Conservation (phyloP, 2,888 invertebrate genomes). For the Ametastegia equiseti region DNA sequence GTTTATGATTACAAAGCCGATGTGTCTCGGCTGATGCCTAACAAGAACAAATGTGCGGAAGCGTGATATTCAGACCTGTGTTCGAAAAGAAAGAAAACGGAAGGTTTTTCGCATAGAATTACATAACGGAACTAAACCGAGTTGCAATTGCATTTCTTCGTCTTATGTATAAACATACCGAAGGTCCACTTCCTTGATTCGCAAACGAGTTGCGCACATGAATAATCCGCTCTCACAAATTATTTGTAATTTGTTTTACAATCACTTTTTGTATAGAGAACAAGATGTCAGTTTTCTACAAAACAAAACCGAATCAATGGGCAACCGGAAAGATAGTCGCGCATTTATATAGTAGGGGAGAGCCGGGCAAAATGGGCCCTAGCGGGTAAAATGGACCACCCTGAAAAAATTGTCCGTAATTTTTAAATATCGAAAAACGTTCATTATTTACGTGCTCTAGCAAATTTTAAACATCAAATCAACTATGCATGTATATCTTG, state of each 20-base stretch:
- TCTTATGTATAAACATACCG: not conserved
- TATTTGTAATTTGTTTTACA: not conserved
- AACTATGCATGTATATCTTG: too few relatives aligned
- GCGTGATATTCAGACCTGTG: constrained; percentile 8
- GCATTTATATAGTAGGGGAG: too few relatives aligned
- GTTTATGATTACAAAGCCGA: not conserved
- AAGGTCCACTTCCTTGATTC: constrained; percentile 1
- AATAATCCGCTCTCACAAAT: not conserved
- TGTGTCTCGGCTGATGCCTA: not conserved
- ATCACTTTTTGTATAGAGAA: too few relatives aligned
- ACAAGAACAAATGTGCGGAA: not conserved
- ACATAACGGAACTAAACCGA: not conserved
- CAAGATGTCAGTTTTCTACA: too few relatives aligned
- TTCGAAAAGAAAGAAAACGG: not conserved
- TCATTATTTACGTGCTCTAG: too few relatives aligned
- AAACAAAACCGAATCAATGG: too few relatives aligned
- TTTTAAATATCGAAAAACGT: too few relatives aligned
- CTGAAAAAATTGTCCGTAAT: too few relatives aligned
- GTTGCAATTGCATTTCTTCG: not conserved
- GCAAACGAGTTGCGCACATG: not conserved
- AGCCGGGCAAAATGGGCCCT: too few relatives aligned
- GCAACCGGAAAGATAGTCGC: too few relatives aligned
- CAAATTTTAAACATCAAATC: too few relatives aligned
- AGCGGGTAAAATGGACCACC: too few relatives aligned
- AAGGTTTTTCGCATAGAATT: not conserved